phyloP scores from a whole-genome alignment of 2,888 invertebrate genomes.

The Rhingia rostrata region DNA sequence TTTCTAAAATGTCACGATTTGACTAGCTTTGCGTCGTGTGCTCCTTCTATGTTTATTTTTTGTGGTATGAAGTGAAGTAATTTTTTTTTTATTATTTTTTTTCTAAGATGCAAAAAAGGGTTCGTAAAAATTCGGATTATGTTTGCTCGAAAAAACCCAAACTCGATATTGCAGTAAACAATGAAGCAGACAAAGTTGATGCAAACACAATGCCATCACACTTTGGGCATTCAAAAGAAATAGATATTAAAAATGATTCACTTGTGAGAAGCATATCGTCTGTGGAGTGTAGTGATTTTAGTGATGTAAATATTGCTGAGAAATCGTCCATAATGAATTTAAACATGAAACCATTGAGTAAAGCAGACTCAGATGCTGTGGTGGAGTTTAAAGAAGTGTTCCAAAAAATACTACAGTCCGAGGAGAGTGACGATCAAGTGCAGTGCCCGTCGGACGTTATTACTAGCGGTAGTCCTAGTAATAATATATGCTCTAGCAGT shows the following conservation, averaged over 20 bases:
- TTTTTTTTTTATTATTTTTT: conserved; percentile 49
- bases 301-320: conserved; percentile 61
- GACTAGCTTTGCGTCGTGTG: conserved; percentile 46
- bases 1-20: conserved; percentile 49
- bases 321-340: conserved; percentile 43
- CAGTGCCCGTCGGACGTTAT: conserved; percentile 16
- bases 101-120: conserved; percentile 68
- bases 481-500: conserved; percentile 25
- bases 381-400: conserved; percentile 57
- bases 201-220: conserved; percentile 36
- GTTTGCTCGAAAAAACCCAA: conserved; percentile 63
- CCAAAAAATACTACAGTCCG: conserved; percentile 28
- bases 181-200: conserved; percentile 51
- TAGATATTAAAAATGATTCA: conserved; percentile 56
- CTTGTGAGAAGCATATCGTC: conserved; percentile 35
- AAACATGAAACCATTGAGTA: conserved; percentile 48
- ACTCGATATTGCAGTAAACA: conserved; percentile 41
- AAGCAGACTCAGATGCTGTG: conserved; percentile 46
- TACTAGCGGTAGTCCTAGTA: conserved; percentile 39
- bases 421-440: conserved; percentile 32
- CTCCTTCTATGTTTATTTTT: conserved; percentile 60
- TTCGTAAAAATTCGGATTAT: conserved; percentile 69
- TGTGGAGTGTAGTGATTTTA: conserved; percentile 47
- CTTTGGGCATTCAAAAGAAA: conserved; percentile 48
- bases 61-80: conserved; percentile 50